Evolutionary conservation across 2,888 invertebrate genomes (phyloP), one percentile per base, ranked within the genome.

Genomic region (Caenorhabditis afra): DNA sequence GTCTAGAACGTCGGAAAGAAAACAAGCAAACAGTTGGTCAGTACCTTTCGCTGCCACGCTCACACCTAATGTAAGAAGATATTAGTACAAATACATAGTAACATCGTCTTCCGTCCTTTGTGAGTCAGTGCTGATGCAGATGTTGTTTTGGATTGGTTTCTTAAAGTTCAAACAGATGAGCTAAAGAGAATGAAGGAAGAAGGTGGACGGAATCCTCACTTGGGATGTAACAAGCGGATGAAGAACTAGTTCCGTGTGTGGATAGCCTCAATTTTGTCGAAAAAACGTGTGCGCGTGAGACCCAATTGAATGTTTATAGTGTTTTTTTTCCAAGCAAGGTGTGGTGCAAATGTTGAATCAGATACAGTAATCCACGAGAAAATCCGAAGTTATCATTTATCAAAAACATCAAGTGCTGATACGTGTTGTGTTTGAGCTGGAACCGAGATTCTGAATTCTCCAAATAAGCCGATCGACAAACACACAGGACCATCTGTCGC

Each of bases 231-330:
- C 64, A 73, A 65, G 58, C 73, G 61, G 50, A 73, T 58, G 58
- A 64, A 57, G 52, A 64, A 73, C 73, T 64, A 73, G 73, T 73
- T 58, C 55, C 50, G 50, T 52, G 73, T 64, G 64, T 73, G 73
- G 64, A 73, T 64, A 64, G 73, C 64, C 64, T 73, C 64, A 39
- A 73, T 64, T 73, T 41, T 22, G 37, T 55, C 39, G 39, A 44
- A 62, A 59, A 53, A 64, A 64, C 55, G 29, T 37, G 52, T 47
- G 53, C 45, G 61, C 3, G 45, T 23, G 18, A 18, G 35, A 49
- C n/a, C n/a, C n/a, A n/a, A n/a, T n/a, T n/a, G 35, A 7, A 16
- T 37, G 58, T 49, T 39, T 62, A 44, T 59, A 52, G 12, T 47
- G 20, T 49, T 68, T 62, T 55, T 14, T 47, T 49, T 52, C 11